Conservation (phyloP, 2,888 invertebrate species). For the Eretmocerus hayati region DNA sequence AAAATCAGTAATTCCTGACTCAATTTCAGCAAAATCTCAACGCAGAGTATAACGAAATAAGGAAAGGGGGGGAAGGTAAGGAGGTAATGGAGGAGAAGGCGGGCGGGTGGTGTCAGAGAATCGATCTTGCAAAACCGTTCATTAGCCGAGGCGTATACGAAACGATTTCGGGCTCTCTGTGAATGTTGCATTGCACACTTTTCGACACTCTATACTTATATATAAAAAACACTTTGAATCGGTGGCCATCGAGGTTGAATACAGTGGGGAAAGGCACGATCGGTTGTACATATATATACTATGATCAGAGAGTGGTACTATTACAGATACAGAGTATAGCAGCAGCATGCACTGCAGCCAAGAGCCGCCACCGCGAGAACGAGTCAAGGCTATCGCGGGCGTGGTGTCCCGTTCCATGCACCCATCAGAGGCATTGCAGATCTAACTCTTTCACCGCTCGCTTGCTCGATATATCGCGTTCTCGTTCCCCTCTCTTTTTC, state of each 20-base stretch:
- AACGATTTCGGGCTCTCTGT: neutral
- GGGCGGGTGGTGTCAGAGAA: too few species aligned
- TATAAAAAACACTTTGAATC: too few species aligned
- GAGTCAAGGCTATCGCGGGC: slow-evolving; percentile 21
- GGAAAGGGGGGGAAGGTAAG: too few species aligned
- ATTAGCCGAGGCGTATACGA: neutral
- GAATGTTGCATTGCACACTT: neutral
- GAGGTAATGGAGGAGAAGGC: too few species aligned
- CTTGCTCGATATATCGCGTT: neutral
- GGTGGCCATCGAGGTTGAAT: too few species aligned
- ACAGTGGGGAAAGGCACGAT: slow-evolving; percentile 18
- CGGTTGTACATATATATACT: too few species aligned
- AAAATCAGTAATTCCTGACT: too few species aligned
- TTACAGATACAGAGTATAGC: neutral
- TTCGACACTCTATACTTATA: too few species aligned
- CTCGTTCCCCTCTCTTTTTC: too few species aligned
- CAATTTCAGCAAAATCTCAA: too few species aligned
- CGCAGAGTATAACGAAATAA: too few species aligned
- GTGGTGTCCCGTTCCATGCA: slow-evolving; percentile 19
- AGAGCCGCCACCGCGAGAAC: neutral
- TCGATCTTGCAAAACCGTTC: neutral
- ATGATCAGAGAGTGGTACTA: neutral
- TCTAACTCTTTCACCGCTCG: slow-evolving; percentile 3
- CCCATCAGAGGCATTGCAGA: neutral
- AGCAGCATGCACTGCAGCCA: neutral